These are phyloP conservation scores for Papilio dardanus DNA, from an alignment of 1,140 invertebrate species.

Conservation along the genomic window DNA sequence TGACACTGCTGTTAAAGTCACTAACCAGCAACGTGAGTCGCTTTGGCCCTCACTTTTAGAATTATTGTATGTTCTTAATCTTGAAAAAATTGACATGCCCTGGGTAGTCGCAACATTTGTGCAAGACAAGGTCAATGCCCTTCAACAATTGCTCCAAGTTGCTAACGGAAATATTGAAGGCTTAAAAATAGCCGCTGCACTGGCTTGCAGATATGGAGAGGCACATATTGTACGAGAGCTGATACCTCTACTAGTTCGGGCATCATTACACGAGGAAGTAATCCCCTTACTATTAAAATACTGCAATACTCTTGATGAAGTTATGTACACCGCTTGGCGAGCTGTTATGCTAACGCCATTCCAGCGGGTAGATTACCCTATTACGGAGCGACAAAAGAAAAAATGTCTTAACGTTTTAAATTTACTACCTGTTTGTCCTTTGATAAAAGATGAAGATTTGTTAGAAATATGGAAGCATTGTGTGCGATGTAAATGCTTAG, in stretches of 20 bases:
- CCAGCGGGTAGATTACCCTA: conserved; percentile 75
- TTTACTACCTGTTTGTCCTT: conserved; percentile 74
- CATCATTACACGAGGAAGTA: conserved; percentile 69
- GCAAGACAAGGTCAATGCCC: conserved; percentile 70
- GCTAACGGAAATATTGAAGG: conserved; percentile 62
- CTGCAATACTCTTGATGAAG: conserved; percentile 59
- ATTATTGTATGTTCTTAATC: conserved; percentile 68
- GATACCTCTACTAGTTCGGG: conserved; percentile 63
- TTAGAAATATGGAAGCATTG: conserved; percentile 78
- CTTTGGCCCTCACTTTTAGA: conserved; percentile 75
- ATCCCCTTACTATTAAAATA: conserved; percentile 71
- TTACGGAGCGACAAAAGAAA: conserved; percentile 72
- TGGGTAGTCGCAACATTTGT: conserved; percentile 74
- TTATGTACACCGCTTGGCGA: conserved; percentile 74
- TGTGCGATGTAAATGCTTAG: conserved; percentile 71
- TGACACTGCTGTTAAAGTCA: conserved; percentile 76
- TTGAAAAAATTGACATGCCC: conserved; percentile 77
- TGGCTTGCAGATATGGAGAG: conserved; percentile 68
- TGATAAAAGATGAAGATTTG: conserved; percentile 75
- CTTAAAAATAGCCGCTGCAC: conserved; percentile 68
- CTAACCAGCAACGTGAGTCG: conserved; percentile 65
- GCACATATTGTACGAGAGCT: conserved; percentile 61
- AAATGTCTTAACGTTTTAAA: conserved; percentile 77
- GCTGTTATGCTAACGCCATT: conserved; percentile 76
- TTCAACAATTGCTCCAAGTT: conserved; percentile 71